phyloP scores from a whole-genome alignment of 2,113 vertebrate genomes.

The Nycticorax nycticorax region DNA sequence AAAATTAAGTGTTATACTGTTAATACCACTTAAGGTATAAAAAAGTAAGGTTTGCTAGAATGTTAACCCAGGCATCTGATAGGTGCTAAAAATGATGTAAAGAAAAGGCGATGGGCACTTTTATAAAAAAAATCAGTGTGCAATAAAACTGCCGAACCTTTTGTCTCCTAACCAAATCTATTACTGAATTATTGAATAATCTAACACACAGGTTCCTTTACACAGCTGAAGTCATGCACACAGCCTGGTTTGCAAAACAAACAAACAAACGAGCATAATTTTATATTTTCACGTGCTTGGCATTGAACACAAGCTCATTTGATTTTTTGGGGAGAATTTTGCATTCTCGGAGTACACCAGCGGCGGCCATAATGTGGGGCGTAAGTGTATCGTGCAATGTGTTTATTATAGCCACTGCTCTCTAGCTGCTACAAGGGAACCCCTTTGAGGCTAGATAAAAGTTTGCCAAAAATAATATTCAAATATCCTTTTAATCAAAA shows the following conservation, averaged over 20 bases:
- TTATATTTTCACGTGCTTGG: conserved; percentile 27
- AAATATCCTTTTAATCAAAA: conserved; percentile 70
- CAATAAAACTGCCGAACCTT: background rate
- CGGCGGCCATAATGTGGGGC: conserved; percentile 22
- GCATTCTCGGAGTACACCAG: conserved; percentile 37
- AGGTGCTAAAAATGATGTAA: background rate
- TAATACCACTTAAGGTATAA: background rate
- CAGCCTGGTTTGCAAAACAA: background rate
- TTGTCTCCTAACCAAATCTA: background rate
- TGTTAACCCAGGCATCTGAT: background rate
- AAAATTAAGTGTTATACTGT: background rate
- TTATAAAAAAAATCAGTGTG: background rate
- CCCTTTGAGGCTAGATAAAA: conserved; percentile 64
- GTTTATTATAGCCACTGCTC: conserved; percentile 62
- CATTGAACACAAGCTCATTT: conserved; percentile 13
- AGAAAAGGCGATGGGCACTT: background rate
- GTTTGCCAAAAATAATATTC: conserved; percentile 69
- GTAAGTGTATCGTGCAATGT: conserved; percentile 24
- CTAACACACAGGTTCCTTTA: background rate
- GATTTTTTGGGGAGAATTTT: conserved; percentile 18
- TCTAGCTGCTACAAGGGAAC: conserved; percentile 51
- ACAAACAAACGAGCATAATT: background rate
- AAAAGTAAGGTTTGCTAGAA: background rate
- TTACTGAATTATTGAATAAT: background rate
- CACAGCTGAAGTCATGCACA: conserved; percentile 38